Base-by-base conservation (phyloP, 1,140 invertebrate genomes). In the Drosophila trapezifrons region DNA sequence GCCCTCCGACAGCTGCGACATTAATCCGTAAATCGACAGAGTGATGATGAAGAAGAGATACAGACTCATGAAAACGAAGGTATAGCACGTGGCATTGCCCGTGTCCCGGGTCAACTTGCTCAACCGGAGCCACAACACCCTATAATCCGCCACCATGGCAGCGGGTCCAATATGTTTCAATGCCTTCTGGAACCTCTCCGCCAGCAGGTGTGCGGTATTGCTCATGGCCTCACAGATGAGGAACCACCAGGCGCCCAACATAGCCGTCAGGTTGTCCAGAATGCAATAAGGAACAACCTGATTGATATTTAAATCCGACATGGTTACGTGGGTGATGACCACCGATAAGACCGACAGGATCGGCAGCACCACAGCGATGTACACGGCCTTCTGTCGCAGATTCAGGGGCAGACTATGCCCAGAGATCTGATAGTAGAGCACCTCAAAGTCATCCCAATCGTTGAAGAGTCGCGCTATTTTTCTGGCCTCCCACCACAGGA, bases 11-110 rank as follows among this genome's bases (percentile, higher is more conserved):
- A 95, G 93, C 82, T 95, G 94, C 0, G 94, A 95, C 77, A 95
- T 92, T 4, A 95, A 89, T 0, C 95, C 95, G 63, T 95, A 95
- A 65, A 95, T 94, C 5, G 95, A 95, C 12, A 95, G 80, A 4
- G 95, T 95, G 20, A 95, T 95, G 52, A 95, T 94, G 20, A 95
- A 93, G 74, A 95, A 95, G 7, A 95, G 91, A 75, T 95, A 95
- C 3, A 95, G 92, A 78, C 93, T 94, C 56, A 95, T 91, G 70
- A 94, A 95, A 2, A 93, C 95, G 49, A 95, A 93, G 0, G 94
- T 94, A 66, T 95, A 95, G 71, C 94, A 94, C 67, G 93, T 93
- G 2, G 94, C 93, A 27, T 94, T 93, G 43, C 94, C 94, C 1
- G 94, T 94, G 70, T 95, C 93, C 40, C 94, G 91, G 2, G 94